Evolutionary conservation across 2,113 vertebrate genomes (phyloP), one percentile per base, ranked within the genome.

Genomic region (Recurvirostra avosetta): DNA sequence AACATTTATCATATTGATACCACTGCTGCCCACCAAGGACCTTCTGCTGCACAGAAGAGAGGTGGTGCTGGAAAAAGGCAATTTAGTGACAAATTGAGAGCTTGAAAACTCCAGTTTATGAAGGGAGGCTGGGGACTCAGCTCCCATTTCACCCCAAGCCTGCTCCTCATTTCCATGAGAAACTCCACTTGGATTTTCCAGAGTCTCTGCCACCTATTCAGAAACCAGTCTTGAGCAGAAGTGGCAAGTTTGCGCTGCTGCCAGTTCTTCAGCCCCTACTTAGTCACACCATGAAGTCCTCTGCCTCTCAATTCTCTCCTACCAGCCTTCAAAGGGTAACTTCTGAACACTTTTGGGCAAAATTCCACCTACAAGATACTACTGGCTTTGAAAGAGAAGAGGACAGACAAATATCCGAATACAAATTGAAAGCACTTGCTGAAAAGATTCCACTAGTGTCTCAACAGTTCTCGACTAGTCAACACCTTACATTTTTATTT

Each of bases 391-490:
- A 94, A 96, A 87, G 32, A 92, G 47, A 89, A 86, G 40, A 88
- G 45, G 27, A 76, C 55, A 90, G 71, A 95, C 58, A 83, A 92
- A 90, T 15, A 73, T 75, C 53, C 81, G 90, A 90, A 90, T 16
- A 65, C 53, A 93, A 92, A 94, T 72, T 87, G 62, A 92, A 92
- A 92, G 84, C 89, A 90, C 71, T 90, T 96, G 90, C 77, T 87
- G 52, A 71, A 63, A 78, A 93, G 65, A 50, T 45, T 83, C 55
- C 12, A 41, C 19, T 56, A 76, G 41, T 36, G 50, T 77, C 89
- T 89, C 41, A 94, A 76, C 34, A 83, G 47, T 62, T 83, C 73
- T 78, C 16, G 8, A 85, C 52, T 83, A 86, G n/a, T 80, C 79
- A 94, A 88, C 53, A 89, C 19, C 41, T 86, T 61, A 36, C 27